Evolutionary conservation across 1,140 invertebrate genomes (phyloP).

Genomic region (Octopus bimaculoides): DNA sequence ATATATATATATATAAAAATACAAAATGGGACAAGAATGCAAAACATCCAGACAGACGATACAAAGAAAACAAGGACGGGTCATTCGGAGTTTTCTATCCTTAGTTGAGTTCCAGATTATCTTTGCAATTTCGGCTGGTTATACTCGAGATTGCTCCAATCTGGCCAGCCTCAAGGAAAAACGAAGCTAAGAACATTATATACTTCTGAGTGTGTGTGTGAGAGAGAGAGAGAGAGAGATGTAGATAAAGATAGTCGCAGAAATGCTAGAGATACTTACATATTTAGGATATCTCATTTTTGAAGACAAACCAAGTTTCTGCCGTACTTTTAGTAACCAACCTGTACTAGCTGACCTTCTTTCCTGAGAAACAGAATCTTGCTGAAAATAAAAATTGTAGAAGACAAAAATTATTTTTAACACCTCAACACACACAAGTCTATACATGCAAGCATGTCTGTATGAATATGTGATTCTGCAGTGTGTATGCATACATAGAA

Average conservation of each 20-base stretch:
- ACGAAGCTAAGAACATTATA: too few relatives aligned
- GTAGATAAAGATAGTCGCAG: not conserved
- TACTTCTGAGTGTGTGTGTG: not conserved
- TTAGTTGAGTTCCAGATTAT: too few relatives aligned
- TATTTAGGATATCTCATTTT: constrained; percentile 3
- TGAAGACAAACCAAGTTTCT: not conserved
- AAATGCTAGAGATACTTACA: not conserved
- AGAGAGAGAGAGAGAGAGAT: not conserved
- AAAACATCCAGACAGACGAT: too few relatives aligned
- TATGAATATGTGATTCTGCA: not conserved
- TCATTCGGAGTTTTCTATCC: too few relatives aligned
- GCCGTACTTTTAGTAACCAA: not conserved
- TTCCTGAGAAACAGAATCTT: not conserved
- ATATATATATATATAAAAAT: too few relatives aligned
- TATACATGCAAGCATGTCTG: not conserved
- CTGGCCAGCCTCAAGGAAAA: too few relatives aligned
- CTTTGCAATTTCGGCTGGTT: too few relatives aligned
- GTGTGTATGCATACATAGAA: too few relatives aligned
- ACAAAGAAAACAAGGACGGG: too few relatives aligned
- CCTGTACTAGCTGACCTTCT: not conserved
- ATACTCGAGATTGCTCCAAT: too few relatives aligned
- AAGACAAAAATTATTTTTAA: not conserved
- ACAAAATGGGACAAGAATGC: too few relatives aligned
- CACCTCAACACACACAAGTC: not conserved
- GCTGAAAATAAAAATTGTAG: not conserved